A percentile compares a stretch with the other conserved stretches of the same genome.
Conservation (phyloP, 2,113 vertebrate species). For the Cyprinodon tularosa region DNA sequence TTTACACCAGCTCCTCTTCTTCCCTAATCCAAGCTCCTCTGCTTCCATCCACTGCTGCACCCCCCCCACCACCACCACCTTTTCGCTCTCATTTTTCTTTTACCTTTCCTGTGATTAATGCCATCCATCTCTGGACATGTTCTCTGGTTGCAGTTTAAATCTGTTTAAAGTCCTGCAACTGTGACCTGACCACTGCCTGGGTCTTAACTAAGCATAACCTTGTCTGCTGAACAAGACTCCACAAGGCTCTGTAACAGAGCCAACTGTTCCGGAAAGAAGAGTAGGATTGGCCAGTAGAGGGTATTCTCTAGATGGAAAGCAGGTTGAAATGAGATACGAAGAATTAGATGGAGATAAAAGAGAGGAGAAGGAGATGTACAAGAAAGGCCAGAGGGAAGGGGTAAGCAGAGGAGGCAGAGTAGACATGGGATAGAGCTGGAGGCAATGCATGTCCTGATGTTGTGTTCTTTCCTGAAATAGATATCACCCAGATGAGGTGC, state of each 20-base stretch:
- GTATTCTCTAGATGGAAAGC: conserved; percentile 32
- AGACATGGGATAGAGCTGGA: conserved; percentile 47
- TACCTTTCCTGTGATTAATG: conserved; percentile 53
- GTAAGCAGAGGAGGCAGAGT: conserved; percentile 23
- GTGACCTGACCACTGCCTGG: conserved; percentile 36
- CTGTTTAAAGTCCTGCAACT: conserved; percentile 51
- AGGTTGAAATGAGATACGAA: conserved; percentile 23
- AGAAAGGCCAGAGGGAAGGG: conserved; percentile 44
- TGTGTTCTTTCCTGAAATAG: conserved; percentile 75
- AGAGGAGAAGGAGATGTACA: conserved; percentile 15
- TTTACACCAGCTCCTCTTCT: conserved; percentile 19
- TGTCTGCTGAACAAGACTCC: conserved; percentile 35
- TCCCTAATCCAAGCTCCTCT: conserved; percentile 15
- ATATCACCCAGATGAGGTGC: conserved; percentile 65
- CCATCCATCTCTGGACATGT: conserved; percentile 57
- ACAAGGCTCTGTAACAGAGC: not conserved
- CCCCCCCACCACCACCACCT: not conserved
- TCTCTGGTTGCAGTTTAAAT: conserved; percentile 58
- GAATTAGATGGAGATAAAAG: conserved; percentile 10
- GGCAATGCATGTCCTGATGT: conserved; percentile 63
- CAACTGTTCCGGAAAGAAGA: conserved; percentile 8
- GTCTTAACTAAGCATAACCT: conserved; percentile 66
- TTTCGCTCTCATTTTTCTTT: not conserved
- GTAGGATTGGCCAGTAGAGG: not conserved
- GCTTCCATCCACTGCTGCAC: conserved; percentile 15